Percentiles rank a stretch among this genome's conserved stretches.
phyloP scores from a whole-genome alignment of 2,797 vertebrate species.

The Capromys pilorides region DNA sequence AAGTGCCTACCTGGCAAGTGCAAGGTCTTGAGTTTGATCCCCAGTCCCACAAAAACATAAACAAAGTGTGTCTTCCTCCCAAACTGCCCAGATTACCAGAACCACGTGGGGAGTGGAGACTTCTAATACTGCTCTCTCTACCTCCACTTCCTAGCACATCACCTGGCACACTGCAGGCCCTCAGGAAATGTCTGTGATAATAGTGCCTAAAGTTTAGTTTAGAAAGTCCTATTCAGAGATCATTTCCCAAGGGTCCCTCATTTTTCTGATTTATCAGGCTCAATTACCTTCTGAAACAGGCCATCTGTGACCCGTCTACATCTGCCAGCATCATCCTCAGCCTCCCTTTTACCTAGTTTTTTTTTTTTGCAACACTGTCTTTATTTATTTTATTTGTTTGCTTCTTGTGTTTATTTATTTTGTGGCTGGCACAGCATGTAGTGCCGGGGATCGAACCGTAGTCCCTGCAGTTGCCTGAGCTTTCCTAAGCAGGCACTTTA shows the following conservation, averaged over 20 bases:
- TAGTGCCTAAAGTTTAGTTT: neutral
- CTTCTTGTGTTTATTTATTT: too few species aligned
- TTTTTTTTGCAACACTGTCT: too few species aligned
- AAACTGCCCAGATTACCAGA: constrained; percentile 3
- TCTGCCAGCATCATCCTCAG: neutral
- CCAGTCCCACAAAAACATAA: too few species aligned
- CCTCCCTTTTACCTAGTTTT: neutral
- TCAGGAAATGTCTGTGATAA: constrained; percentile 10
- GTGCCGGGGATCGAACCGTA: too few species aligned
- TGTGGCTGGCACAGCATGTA: too few species aligned
- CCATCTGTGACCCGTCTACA: neutral
- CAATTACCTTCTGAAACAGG: constrained; percentile 30
- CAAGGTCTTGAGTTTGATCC: too few species aligned
- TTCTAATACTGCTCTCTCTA: neutral
- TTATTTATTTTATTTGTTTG: too few species aligned
- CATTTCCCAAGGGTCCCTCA: constrained; percentile 10
- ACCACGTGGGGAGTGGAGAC: neutral
- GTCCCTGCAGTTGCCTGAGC: too few species aligned
- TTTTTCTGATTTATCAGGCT: constrained; percentile 49
- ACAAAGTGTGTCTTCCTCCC: neutral
- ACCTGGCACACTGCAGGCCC: neutral
- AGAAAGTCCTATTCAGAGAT: constrained; percentile 13
- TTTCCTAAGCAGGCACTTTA: too few species aligned
- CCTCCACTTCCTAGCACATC: neutral
- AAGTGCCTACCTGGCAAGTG: too few species aligned